Base-by-base conservation (phyloP, 2,888 invertebrate species). In the Drosophila merina region DNA sequence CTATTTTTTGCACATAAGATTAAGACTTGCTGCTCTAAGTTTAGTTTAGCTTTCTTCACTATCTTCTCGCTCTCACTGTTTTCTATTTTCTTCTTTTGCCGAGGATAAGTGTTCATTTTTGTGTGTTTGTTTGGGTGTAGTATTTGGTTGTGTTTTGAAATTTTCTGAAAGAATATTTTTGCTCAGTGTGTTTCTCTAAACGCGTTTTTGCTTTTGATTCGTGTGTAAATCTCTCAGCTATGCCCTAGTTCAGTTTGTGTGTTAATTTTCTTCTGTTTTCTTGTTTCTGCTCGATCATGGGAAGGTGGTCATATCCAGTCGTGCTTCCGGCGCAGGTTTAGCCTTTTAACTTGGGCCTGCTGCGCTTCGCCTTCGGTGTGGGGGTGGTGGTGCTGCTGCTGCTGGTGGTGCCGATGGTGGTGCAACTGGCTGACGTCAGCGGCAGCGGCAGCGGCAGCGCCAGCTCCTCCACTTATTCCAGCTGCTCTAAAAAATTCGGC, bases 401-500 rank as follows among this genome's bases (percentile, higher is more conserved):
- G 51, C 7, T 54, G 55, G n/a, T 49, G 45, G 28, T 70, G 72
- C 49, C 47, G 12, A n/a, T 45, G 56, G n/a, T 63, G 70, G 31
- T 50, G 40, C 74, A 70, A 57, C 54, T 58, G 51, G 57, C 59
- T 62, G 69, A 30, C 72, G 85, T 59, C 44, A 44, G 44, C 80
- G 76, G 80, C 81, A 86, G 44, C 72, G 85, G 62, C 44, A 44
- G 44, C 80, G 76, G 80, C 81, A 86, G 44, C 72, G 82, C 82
- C 86, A 82, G 73, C 82, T 85, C 83, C 77, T 80, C 84, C 79
- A 88, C 80, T 88, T 91, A 98, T 95, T 98, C 98, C 91, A 99
- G 95, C 93, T 98, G 98, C 92, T 99, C 99, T 93, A 99, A 96
- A 94, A 99, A 99, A 94, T 99, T 98, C 85, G 99, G 98, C 90